These are phyloP conservation scores for Macrobrachium rosenbergii DNA, from an alignment of 1,140 invertebrate genomes.

Conservation along the genomic window DNA sequence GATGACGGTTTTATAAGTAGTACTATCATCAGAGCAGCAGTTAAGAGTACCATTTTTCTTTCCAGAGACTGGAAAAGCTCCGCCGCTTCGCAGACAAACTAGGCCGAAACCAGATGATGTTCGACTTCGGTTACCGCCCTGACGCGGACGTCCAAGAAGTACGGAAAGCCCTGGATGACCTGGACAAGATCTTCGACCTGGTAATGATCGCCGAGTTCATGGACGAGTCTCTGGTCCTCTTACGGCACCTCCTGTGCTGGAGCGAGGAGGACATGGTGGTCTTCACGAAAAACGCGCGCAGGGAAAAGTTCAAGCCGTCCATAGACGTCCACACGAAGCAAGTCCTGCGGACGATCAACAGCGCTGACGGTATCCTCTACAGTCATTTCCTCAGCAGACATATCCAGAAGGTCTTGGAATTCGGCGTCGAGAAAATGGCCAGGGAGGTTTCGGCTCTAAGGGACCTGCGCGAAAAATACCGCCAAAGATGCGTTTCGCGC, in stretches of 20 bases:
- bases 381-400: background rate
- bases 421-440: constrained; percentile 19
- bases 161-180: constrained; percentile 61
- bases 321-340: background rate
- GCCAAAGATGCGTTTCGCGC: background rate
- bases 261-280: constrained; percentile 70
- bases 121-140: constrained; percentile 1
- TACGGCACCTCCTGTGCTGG: constrained; percentile 73
- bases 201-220: constrained; percentile 74
- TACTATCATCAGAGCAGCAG: too few relatives aligned
- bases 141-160: constrained; percentile 18
- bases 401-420: background rate
- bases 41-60: background rate
- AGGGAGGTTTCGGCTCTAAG: background rate
- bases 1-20: too few relatives aligned
- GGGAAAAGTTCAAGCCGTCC: background rate
- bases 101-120: constrained; percentile 28
- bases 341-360: background rate
- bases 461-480: background rate
- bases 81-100: background rate
- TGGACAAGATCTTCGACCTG: constrained; percentile 72
- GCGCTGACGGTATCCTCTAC: constrained; percentile 17
- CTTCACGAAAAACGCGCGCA: constrained; percentile 69
- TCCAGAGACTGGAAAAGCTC: background rate
- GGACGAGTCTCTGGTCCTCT: constrained; percentile 73